phyloP scores from a whole-genome alignment of 2,888 invertebrate species.

The Eledona agricola region DNA sequence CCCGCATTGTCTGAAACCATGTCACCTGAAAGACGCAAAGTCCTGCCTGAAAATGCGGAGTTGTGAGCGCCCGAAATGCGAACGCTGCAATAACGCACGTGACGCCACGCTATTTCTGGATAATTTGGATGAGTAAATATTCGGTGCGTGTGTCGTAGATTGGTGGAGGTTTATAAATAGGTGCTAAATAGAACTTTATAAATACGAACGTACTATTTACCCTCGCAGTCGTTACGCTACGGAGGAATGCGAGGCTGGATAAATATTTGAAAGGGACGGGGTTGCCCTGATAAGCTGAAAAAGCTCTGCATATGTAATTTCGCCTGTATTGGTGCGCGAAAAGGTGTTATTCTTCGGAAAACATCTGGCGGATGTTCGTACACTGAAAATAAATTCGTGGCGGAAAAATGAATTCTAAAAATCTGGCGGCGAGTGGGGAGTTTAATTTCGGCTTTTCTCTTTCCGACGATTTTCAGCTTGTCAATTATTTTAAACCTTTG shows the following conservation, averaged over 20 bases:
- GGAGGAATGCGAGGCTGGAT: slow-evolving; percentile 11
- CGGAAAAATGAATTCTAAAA: no score
- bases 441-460: no score
- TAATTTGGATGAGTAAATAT: slow-evolving; percentile 53
- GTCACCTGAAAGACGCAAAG: slow-evolving; percentile 42
- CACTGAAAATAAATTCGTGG: no score
- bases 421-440: no score
- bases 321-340: neutral
- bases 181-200: slow-evolving; percentile 51
- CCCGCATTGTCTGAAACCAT: no score
- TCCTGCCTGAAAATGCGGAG: slow-evolving; percentile 48
- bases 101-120: slow-evolving; percentile 53
- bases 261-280: slow-evolving; percentile 12
- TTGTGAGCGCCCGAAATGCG: slow-evolving; percentile 43
- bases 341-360: slow-evolving; percentile 6
- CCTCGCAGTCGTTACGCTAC: slow-evolving; percentile 17
- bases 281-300: slow-evolving; percentile 10
- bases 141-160: slow-evolving; percentile 53
- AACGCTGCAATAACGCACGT: slow-evolving; percentile 48
- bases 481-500: no score
- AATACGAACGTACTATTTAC: slow-evolving; percentile 36
- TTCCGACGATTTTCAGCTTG: no score
- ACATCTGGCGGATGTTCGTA: slow-evolving; percentile 22
- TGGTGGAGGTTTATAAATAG: slow-evolving; percentile 53
- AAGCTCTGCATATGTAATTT: slow-evolving; percentile 3